Evolutionary conservation across 2,797 vertebrate species (phyloP).

Genomic region (Saxicola maurus): DNA sequence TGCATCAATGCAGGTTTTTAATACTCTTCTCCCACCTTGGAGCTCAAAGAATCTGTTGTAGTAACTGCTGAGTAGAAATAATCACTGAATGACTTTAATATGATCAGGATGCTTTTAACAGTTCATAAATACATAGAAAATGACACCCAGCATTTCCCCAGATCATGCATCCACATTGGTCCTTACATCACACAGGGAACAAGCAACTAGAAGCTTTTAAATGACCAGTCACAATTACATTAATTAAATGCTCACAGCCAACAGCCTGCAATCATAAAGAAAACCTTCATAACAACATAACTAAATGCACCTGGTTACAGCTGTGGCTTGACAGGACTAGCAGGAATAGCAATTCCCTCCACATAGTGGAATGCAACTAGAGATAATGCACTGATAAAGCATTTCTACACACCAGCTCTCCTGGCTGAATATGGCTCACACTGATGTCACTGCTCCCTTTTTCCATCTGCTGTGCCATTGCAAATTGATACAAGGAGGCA

Average conservation of each 20-base stretch:
- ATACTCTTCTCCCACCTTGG: background rate
- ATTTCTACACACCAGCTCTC: background rate
- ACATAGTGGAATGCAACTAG: background rate
- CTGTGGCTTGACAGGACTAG: background rate
- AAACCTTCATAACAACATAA: background rate
- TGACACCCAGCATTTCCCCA: background rate
- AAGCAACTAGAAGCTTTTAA: background rate
- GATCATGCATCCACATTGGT: background rate
- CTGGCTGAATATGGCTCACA: background rate
- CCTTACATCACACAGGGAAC: background rate
- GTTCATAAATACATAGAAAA: background rate
- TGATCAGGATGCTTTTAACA: background rate
- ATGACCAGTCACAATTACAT: background rate
- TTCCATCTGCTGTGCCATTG: background rate
- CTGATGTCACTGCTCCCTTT: accelerated
- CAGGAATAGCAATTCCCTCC: background rate
- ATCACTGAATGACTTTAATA: background rate
- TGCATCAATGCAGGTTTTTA: background rate
- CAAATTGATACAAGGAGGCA: background rate
- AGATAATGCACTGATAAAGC: background rate
- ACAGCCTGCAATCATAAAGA: background rate
- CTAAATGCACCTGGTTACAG: background rate
- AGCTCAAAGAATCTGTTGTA: background rate
- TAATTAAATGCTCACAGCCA: background rate
- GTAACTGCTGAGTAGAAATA: background rate